A percentile compares a stretch with the other conserved stretches of the same genome.
Evolutionary conservation across 35 echinoderm and acorn worm species (phyloP).

Genomic region (Holothuria glaberrima): DNA sequence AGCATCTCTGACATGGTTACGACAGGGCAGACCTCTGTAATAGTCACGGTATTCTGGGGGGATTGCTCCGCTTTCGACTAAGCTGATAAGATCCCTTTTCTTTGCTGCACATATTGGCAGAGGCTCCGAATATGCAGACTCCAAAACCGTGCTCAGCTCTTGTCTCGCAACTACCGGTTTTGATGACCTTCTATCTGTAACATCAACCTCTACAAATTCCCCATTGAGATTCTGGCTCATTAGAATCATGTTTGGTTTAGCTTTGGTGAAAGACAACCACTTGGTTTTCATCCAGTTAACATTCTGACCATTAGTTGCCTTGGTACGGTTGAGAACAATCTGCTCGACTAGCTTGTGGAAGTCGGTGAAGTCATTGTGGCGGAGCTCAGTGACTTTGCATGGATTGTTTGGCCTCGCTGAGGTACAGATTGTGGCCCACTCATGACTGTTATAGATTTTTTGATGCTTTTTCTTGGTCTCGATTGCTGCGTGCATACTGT

Average conservation of each 20-base stretch:
- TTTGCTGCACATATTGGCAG: background rate
- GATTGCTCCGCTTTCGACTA: background rate
- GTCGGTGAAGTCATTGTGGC: background rate
- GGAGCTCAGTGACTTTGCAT: background rate
- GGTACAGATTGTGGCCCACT: background rate
- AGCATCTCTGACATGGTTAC: background rate
- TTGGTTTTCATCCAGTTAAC: background rate
- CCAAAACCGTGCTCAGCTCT: background rate
- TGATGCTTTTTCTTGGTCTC: background rate
- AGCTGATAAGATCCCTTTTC: background rate
- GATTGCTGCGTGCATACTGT: background rate
- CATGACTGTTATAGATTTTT: conserved; percentile 1
- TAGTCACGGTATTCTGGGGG: background rate
- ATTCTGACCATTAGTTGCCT: background rate
- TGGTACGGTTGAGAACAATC: background rate
- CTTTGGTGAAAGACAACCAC: background rate
- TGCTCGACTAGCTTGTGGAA: background rate
- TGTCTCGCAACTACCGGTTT: background rate
- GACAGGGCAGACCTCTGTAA: background rate
- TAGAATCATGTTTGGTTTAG: background rate
- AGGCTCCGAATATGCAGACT: background rate
- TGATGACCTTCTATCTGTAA: background rate
- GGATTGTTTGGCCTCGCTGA: background rate
- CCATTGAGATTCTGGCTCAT: background rate
- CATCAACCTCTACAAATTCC: background rate